A percentile compares a stretch with the other conserved stretches of the same genome.
Conservation (phyloP, 2,888 invertebrate species). For the Cordylochernes scorpioides region DNA sequence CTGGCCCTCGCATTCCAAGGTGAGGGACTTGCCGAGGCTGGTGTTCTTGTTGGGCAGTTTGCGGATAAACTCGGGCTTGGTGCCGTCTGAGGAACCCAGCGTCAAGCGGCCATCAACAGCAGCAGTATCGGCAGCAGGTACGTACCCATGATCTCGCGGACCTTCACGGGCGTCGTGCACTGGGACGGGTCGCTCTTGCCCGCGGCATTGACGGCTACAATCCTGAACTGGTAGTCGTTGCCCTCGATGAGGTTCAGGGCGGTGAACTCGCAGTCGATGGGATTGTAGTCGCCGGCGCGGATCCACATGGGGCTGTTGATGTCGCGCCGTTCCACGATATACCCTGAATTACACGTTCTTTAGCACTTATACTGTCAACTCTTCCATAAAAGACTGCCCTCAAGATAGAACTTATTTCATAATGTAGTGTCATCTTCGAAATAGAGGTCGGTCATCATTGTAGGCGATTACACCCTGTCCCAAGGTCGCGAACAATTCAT, state of each 20-base stretch:
- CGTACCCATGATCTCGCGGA: slow-evolving; percentile 27
- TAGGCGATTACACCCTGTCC: too few relatives aligned
- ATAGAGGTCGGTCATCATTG: too few relatives aligned
- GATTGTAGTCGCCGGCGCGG: slow-evolving; percentile 73
- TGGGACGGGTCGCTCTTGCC: slow-evolving; percentile 57
- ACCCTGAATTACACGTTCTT: too few relatives aligned
- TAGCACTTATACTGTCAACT: too few relatives aligned
- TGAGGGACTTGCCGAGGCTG: slow-evolving; percentile 50
- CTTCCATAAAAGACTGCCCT: too few relatives aligned
- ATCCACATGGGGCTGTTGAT: slow-evolving; percentile 60
- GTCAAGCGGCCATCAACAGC: too few relatives aligned
- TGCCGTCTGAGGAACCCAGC: slow-evolving; percentile 55
- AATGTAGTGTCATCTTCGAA: too few relatives aligned
- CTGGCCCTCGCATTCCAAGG: slow-evolving; percentile 57
- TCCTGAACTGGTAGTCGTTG: slow-evolving; percentile 79
- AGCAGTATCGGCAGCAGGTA: too few relatives aligned
- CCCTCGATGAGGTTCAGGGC: slow-evolving; percentile 64
- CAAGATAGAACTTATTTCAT: too few relatives aligned
- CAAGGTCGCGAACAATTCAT: too few relatives aligned
- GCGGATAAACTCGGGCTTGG: slow-evolving; percentile 64
- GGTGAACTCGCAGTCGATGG: slow-evolving; percentile 58
- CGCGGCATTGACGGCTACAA: slow-evolving; percentile 77
- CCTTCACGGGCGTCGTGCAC: slow-evolving; percentile 70
- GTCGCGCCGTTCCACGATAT: slow-evolving; percentile 70
- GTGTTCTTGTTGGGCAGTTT: slow-evolving; percentile 42